Evolutionary conservation across 2,888 invertebrate species (phyloP), one percentile per base, ranked within the genome.

Genomic region (Drymonia ruficornis): DNA sequence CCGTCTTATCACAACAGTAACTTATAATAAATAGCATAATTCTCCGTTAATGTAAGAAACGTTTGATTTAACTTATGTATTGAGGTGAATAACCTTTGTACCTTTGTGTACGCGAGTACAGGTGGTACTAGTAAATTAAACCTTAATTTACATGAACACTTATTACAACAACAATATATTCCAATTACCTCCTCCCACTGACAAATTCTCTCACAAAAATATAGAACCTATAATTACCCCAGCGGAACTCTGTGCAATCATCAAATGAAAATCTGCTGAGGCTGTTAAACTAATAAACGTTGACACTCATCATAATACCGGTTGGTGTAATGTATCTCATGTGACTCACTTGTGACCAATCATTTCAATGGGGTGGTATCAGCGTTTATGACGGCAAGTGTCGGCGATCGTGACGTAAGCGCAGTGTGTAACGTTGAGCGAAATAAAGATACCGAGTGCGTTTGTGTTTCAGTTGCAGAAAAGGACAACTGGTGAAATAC

Each of bases 331-430:
- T n/a, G n/a, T n/a, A n/a, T n/a, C n/a, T n/a, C n/a, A 29, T 15
- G 31, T 47, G 18, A 31, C n/a, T 34, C n/a, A 29, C 31, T 48
- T 42, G 40, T 28, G 44, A 44, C 47, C 46, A 46, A 42, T 53
- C 57, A 59, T 61, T 29, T 28, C 12, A 29, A 2, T n/a, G n/a
- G 4, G 16, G 15, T 16, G n/a, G 29, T 29, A 29, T 43, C 63
- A 59, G 55, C 52, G 47, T 53, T 49, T 55, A 46, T 56, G 50
- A 57, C 56, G 63, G 53, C 68, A 69, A 67, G 53, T 69, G 71
- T 63, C 61, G 53, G 59, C 40, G 53, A 53, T 59, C 28, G 52
- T 70, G 68, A 67, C 68, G 65, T 68, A 62, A 67, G 62, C 54
- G 8, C 9, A 36, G 40, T 12, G 18, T 49, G 44, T 19, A 46